Percentiles rank a stretch among this genome's conserved stretches.
Conservation (phyloP, 2,888 invertebrate genomes). For the Drosophila helvetica region DNA sequence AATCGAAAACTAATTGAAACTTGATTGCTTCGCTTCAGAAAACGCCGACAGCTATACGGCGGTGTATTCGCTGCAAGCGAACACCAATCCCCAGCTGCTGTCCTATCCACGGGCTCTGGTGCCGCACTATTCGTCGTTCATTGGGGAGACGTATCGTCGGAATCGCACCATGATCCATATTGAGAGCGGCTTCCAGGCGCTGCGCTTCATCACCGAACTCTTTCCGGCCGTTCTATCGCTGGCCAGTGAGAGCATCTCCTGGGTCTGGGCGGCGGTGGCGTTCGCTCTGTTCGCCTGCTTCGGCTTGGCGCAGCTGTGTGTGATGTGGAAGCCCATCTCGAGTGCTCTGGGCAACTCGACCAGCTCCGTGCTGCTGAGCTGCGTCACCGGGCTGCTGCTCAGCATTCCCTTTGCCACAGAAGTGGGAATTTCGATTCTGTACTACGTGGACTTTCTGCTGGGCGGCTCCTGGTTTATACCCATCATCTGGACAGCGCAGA, state of each 20-base stretch:
- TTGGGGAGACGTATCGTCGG: slow-evolving; percentile 82
- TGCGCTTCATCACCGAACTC: slow-evolving; percentile 94
- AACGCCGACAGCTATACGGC: slow-evolving; percentile 89
- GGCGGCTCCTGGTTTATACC: slow-evolving; percentile 95
- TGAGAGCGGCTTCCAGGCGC: slow-evolving; percentile 92
- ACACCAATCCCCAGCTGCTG: slow-evolving; percentile 86
- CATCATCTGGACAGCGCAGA: slow-evolving; percentile 89
- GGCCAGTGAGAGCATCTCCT: slow-evolving; percentile 90
- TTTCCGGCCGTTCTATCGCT: slow-evolving; percentile 93
- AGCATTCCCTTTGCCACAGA: slow-evolving; percentile 95
- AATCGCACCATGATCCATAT: slow-evolving; percentile 79
- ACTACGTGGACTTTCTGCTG: slow-evolving; percentile 93
- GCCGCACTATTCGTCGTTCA: slow-evolving; percentile 82
- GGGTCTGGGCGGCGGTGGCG: slow-evolving; percentile 94
- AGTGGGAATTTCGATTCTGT: slow-evolving; percentile 91
- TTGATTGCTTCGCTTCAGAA: slow-evolving; percentile 85
- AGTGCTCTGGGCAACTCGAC: slow-evolving; percentile 90
- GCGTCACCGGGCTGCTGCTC: slow-evolving; percentile 91
- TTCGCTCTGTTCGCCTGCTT: slow-evolving; percentile 93
- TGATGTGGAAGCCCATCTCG: slow-evolving; percentile 96
- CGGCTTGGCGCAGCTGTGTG: slow-evolving; percentile 94
- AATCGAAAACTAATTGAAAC: rapidly evolving
- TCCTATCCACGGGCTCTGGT: slow-evolving; percentile 84
- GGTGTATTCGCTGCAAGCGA: slow-evolving; percentile 86
- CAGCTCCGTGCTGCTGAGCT: slow-evolving; percentile 90